Conservation (phyloP, 2,888 invertebrate genomes). For the Leptinotarsa haldemani region DNA sequence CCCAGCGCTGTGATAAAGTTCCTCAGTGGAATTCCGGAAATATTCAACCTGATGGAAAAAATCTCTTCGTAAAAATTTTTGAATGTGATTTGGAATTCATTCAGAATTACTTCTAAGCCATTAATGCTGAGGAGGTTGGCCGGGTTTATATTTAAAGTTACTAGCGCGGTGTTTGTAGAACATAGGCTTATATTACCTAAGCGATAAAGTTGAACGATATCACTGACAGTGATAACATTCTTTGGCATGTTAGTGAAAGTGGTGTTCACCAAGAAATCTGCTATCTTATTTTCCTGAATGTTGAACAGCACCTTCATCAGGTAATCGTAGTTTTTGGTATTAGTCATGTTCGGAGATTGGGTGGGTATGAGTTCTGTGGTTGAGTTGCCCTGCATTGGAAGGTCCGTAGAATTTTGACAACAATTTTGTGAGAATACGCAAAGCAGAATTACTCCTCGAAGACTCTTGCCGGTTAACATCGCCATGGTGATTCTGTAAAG, state of each 20-base stretch:
- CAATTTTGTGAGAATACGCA: background rate
- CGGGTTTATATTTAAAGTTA: slow-evolving; percentile 25
- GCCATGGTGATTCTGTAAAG: background rate
- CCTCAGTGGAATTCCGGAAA: slow-evolving; percentile 30
- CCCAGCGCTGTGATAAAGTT: slow-evolving; percentile 28
- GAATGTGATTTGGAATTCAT: slow-evolving; percentile 28
- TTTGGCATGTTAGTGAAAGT: slow-evolving; percentile 29
- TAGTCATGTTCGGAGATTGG: background rate
- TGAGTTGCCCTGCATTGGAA: slow-evolving; percentile 6
- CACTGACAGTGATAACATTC: slow-evolving; percentile 30
- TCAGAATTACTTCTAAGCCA: slow-evolving; percentile 23
- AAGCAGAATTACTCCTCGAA: background rate
- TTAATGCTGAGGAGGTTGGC: slow-evolving; percentile 26
- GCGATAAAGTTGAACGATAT: slow-evolving; percentile 31
- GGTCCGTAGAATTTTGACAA: slow-evolving; percentile 6
- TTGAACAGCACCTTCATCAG: slow-evolving; percentile 38
- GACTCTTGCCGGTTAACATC: background rate
- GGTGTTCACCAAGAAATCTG: slow-evolving; percentile 32
- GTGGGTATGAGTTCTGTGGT: background rate
- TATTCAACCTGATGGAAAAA: slow-evolving; percentile 20
- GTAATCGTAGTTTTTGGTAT: slow-evolving; percentile 32
- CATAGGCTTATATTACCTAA: slow-evolving; percentile 27
- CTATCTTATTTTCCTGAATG: slow-evolving; percentile 36
- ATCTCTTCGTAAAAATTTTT: slow-evolving; percentile 29
- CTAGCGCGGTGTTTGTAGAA: slow-evolving; percentile 23